phyloP scores from a whole-genome alignment of 1,140 invertebrate species.

The Drosophila azteca region DNA sequence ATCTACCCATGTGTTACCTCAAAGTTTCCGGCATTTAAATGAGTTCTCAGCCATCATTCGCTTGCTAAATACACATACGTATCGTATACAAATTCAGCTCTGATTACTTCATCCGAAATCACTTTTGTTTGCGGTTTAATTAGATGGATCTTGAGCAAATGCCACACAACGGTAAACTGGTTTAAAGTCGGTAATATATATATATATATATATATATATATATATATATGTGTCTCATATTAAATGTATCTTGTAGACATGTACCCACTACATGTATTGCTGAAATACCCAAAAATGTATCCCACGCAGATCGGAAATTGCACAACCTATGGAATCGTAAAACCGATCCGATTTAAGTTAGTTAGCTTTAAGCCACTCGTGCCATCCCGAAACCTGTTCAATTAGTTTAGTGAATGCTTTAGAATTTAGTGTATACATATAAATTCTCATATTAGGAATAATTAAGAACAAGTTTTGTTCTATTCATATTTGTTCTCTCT shows the following conservation, averaged over 20 bases:
- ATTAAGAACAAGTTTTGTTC: slow-evolving; percentile 62
- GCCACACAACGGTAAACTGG: slow-evolving; percentile 67
- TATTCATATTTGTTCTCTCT: slow-evolving; percentile 28
- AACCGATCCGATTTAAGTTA: no score
- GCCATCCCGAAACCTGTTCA: slow-evolving; percentile 46
- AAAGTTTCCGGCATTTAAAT: slow-evolving; percentile 71
- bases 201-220: slow-evolving; percentile 12
- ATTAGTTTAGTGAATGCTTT: slow-evolving; percentile 60
- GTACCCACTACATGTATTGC: not conserved
- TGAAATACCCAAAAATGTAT: slow-evolving; percentile 42
- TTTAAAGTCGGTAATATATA: slow-evolving; percentile 34
- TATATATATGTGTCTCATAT: slow-evolving; percentile 25
- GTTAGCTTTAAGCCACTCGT: not conserved
- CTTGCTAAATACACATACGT: not conserved
- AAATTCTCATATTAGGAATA: slow-evolving; percentile 60
- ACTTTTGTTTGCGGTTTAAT: slow-evolving; percentile 47
- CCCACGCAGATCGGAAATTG: slow-evolving; percentile 46
- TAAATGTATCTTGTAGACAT: not conserved
- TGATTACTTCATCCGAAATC: slow-evolving; percentile 69
- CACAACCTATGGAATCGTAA: slow-evolving; percentile 18
- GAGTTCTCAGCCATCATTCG: slow-evolving; percentile 28
- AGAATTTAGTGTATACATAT: slow-evolving; percentile 57
- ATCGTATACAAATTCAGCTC: slow-evolving; percentile 49
- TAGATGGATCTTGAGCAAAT: slow-evolving; percentile 60
- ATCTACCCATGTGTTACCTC: slow-evolving; percentile 48